Evolutionary conservation across 2,113 vertebrate genomes (phyloP).

Genomic region (Stegastes partitus): DNA sequence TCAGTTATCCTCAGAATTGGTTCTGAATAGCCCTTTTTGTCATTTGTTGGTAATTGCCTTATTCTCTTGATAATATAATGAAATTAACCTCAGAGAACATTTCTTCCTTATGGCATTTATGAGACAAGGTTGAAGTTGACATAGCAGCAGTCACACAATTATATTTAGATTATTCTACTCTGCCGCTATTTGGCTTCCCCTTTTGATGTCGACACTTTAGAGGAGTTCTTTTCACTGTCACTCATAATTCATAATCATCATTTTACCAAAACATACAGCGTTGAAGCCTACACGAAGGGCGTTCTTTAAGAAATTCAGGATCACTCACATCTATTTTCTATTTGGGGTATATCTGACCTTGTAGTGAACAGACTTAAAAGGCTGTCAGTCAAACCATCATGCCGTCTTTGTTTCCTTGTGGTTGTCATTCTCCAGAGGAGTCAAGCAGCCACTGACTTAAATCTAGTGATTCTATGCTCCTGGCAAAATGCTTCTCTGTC

Average conservation of each 20-base stretch:
- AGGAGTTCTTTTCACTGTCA: slow-evolving; percentile 31
- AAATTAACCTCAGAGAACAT: slow-evolving; percentile 74
- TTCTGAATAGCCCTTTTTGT: slow-evolving; percentile 68
- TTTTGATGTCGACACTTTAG: slow-evolving; percentile 50
- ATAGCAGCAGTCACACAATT: slow-evolving; percentile 65
- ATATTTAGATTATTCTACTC: slow-evolving; percentile 67
- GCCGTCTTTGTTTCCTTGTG: slow-evolving; percentile 69
- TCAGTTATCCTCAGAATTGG: slow-evolving; percentile 74
- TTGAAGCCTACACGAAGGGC: slow-evolving; percentile 55
- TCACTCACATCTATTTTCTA: slow-evolving; percentile 58
- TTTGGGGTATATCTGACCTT: slow-evolving; percentile 76
- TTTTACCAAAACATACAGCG: slow-evolving; percentile 35
- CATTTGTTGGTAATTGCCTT: slow-evolving; percentile 79
- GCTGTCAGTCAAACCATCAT: slow-evolving; percentile 72
- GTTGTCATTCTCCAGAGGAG: slow-evolving; percentile 74
- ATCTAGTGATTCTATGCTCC: slow-evolving; percentile 64
- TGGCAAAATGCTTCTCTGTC: slow-evolving; percentile 68
- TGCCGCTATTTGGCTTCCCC: slow-evolving; percentile 35
- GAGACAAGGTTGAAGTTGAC: slow-evolving; percentile 77
- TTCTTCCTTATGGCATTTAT: slow-evolving; percentile 71
- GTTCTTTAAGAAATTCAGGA: slow-evolving; percentile 61
- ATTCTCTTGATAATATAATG: slow-evolving; percentile 77
- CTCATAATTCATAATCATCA: slow-evolving; percentile 52
- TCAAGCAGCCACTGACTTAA: slow-evolving; percentile 64
- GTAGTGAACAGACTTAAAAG: slow-evolving; percentile 73